Evolutionary conservation across 30 jellyfish, hydroid and myxozoan genomes (phyloP).

Genomic region (Hydra vulgaris): DNA sequence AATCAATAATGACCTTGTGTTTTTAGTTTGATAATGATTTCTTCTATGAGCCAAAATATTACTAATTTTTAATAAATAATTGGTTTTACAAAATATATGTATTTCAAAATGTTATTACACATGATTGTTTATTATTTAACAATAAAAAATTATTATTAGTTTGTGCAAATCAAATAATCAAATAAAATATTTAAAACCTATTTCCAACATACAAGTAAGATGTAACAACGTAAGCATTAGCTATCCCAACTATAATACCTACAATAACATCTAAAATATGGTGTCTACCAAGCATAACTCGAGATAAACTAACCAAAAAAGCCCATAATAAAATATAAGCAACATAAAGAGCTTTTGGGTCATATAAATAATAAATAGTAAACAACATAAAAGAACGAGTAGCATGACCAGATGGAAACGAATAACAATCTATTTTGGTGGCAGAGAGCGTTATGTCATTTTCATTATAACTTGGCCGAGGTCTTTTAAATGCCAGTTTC

Average conservation of each 20-base stretch:
- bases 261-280: constrained; percentile 68
- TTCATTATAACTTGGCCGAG: constrained; percentile 66
- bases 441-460: constrained; percentile 49
- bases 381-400: constrained; percentile 63
- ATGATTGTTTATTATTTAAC: too few relatives aligned
- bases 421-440: constrained; percentile 51
- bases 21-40: too few relatives aligned
- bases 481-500: constrained; percentile 45
- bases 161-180: too few relatives aligned
- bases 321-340: constrained; percentile 45
- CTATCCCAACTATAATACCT: constrained; percentile 52
- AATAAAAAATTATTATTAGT: too few relatives aligned
- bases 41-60: too few relatives aligned
- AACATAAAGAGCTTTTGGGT: background rate
- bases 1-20: too few relatives aligned
- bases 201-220: background rate
- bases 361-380: background rate
- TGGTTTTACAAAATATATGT: too few relatives aligned
- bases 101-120: too few relatives aligned
- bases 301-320: constrained; percentile 36
- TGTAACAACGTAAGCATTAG: constrained; percentile 25
- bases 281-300: constrained; percentile 84
- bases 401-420: constrained; percentile 97
- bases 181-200: too few relatives aligned
- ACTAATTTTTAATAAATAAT: too few relatives aligned